Percentiles rank a stretch among this genome's conserved stretches.
phyloP scores from a whole-genome alignment of 2,888 invertebrate species.

The Plusia festucae region DNA sequence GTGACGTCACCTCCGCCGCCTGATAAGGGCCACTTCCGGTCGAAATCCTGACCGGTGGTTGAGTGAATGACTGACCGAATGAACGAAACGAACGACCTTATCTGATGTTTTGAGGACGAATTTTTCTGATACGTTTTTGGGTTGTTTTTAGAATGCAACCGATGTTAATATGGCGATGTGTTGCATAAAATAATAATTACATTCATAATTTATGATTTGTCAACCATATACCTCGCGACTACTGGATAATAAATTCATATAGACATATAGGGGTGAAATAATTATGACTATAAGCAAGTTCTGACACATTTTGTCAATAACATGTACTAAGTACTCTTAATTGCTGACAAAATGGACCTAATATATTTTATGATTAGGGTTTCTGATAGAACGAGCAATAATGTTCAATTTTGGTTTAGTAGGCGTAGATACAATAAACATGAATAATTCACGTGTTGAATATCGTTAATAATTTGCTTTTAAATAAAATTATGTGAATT shows the following conservation, averaged over 20 bases:
- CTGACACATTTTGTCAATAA: conserved; percentile 31
- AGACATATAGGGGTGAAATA: conserved; percentile 53
- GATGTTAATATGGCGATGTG: conserved; percentile 28
- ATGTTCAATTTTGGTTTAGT: conserved; percentile 9
- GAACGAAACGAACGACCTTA: conserved; percentile 68
- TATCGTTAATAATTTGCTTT: not conserved
- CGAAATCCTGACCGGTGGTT: conserved; percentile 74
- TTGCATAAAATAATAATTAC: conserved; percentile 57
- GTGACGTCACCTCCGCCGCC: conserved; percentile 86
- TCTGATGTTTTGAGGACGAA: conserved; percentile 60
- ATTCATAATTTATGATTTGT: conserved; percentile 58
- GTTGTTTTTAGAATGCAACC: conserved; percentile 41
- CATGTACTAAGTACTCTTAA: conserved; percentile 18
- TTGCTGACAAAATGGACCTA: conserved; percentile 48
- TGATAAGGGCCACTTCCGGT: conserved; percentile 87
- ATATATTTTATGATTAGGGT: conserved; percentile 18
- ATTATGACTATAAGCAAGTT: conserved; percentile 40
- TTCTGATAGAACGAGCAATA: conserved; percentile 5
- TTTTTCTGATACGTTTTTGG: conserved; percentile 49
- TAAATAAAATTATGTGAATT: no score
- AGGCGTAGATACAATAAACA: not conserved
- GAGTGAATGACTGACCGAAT: conserved; percentile 71
- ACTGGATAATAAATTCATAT: conserved; percentile 47
- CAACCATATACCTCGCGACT: conserved; percentile 40
- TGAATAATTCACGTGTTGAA: not conserved